These are phyloP conservation scores for Agriopis leucophaearia DNA, from an alignment of 2,888 invertebrate species.

Conservation along the genomic window DNA sequence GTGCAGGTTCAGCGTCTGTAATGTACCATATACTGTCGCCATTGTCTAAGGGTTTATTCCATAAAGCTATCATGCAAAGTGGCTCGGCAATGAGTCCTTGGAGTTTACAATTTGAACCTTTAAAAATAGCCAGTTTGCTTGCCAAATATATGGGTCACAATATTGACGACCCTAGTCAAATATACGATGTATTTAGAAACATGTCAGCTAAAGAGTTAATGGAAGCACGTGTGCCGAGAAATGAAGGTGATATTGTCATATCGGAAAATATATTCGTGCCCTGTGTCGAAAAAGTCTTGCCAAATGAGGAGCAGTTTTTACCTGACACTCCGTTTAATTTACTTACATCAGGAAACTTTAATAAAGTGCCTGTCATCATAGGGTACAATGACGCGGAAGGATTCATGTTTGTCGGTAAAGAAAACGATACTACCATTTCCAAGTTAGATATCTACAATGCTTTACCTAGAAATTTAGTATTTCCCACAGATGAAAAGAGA, in stretches of 20 bases:
- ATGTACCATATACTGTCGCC: conserved; percentile 73
- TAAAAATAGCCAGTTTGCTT: conserved; percentile 64
- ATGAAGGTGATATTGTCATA: conserved; percentile 67
- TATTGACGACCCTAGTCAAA: conserved; percentile 62
- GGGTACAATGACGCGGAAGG: conserved; percentile 78
- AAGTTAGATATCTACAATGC: conserved; percentile 66
- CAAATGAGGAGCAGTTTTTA: conserved; percentile 62
- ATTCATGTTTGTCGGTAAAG: conserved; percentile 74
- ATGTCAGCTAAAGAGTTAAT: conserved; percentile 61
- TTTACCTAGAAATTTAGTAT: conserved; percentile 69
- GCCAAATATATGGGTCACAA: conserved; percentile 65
- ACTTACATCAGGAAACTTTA: conserved; percentile 60
- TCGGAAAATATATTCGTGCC: conserved; percentile 80
- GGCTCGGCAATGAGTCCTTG: conserved; percentile 76
- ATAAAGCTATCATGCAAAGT: conserved; percentile 77
- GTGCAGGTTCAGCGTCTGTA: conserved; percentile 78
- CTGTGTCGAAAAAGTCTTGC: conserved; percentile 66
- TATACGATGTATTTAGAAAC: conserved; percentile 64
- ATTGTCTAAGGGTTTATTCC: conserved; percentile 73
- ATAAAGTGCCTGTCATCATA: conserved; percentile 72
- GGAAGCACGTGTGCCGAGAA: conserved; percentile 67
- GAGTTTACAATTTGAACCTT: conserved; percentile 74
- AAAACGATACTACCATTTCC: conserved; percentile 70
- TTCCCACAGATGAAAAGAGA: conserved; percentile 61
- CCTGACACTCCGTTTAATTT: conserved; percentile 70